Evolutionary conservation across 2,113 vertebrate genomes (phyloP).

Genomic region (Solenodon paradoxus): DNA sequence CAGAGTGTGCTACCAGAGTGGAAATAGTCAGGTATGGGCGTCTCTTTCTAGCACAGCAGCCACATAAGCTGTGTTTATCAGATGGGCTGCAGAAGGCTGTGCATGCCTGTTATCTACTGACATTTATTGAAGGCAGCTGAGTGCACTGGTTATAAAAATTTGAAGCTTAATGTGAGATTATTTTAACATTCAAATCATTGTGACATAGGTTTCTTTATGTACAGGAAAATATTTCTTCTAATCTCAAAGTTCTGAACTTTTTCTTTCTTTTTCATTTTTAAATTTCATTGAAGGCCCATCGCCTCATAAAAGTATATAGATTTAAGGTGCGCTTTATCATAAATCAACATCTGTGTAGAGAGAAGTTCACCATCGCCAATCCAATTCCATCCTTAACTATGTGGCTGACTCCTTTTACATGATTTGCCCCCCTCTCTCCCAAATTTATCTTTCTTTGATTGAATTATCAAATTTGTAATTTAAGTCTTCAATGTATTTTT

Average conservation of each 20-base stretch:
- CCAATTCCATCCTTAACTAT: no score
- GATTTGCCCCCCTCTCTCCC: no score
- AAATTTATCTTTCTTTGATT: constrained; percentile 13
- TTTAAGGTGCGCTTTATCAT: no score
- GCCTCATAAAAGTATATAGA: no score
- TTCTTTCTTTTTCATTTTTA: no score
- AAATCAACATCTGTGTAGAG: no score
- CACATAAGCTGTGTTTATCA: no score
- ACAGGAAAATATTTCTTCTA: neutral
- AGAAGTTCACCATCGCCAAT: no score
- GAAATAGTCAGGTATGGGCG: constrained; percentile 95
- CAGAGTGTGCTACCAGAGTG: constrained; percentile 95
- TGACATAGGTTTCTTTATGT: neutral
- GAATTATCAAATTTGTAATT: neutral
- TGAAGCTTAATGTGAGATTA: neutral
- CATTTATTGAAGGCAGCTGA: neutral
- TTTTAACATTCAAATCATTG: neutral
- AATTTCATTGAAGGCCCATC: no score
- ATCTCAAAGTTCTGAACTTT: neutral
- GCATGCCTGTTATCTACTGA: neutral
- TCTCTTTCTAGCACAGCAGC: no score
- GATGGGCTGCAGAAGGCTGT: fast-evolving
- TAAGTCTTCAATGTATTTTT: neutral
- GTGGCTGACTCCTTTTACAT: no score
- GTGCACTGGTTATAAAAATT: neutral